A percentile compares a stretch with the other conserved stretches of the same genome.
These are phyloP conservation scores for Peucedramus taeniatus DNA, from an alignment of 2,113 vertebrate species.

Conservation along the genomic window DNA sequence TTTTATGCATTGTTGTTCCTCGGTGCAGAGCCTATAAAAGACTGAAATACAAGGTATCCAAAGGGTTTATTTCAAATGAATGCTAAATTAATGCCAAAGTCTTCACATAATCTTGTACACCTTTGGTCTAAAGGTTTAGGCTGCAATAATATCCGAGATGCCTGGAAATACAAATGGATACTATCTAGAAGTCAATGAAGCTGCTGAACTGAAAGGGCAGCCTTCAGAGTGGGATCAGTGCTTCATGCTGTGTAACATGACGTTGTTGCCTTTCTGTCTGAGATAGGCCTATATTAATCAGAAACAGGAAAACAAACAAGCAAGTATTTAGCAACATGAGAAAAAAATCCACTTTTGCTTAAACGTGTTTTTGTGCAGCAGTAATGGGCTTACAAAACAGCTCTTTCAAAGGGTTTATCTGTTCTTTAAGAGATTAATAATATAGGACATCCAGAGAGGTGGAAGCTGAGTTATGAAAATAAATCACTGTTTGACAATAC, in stretches of 20 bases:
- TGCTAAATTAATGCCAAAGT: not conserved
- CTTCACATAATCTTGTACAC: not conserved
- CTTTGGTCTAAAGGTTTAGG: not conserved
- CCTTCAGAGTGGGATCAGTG: slow-evolving; percentile 15
- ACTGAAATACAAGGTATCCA: not conserved
- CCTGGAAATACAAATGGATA: slow-evolving; percentile 36
- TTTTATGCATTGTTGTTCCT: not conserved
- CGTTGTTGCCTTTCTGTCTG: not conserved
- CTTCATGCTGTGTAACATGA: not conserved
- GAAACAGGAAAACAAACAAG: not conserved
- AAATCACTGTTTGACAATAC: not conserved
- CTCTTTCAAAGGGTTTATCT: not conserved
- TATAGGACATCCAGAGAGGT: not conserved
- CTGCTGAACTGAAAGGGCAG: slow-evolving; percentile 39
- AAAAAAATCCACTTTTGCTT: not conserved
- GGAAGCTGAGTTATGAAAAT: not conserved
- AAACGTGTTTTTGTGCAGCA: not conserved
- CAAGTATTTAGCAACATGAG: not conserved
- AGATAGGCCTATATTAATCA: not conserved
- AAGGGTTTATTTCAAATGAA: not conserved
- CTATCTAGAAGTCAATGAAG: slow-evolving; percentile 44
- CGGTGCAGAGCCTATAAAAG: not conserved
- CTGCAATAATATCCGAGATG: not conserved
- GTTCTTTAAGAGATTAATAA: not conserved
- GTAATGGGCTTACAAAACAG: not conserved